phyloP scores from a whole-genome alignment of 2,888 invertebrate species.

The Philereme vetulata region DNA sequence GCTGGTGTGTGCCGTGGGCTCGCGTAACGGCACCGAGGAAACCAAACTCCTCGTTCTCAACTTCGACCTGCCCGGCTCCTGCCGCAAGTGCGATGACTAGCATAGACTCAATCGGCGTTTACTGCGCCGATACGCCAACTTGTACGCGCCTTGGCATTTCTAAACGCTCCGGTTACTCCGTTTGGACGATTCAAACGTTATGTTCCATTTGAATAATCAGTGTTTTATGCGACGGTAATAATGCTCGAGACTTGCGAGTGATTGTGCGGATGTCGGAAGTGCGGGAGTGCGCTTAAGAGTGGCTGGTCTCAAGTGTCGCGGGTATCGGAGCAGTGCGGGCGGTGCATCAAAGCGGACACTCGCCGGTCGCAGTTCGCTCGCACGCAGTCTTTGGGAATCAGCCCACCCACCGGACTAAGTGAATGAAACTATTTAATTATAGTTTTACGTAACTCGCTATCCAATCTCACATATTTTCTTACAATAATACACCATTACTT shows the following conservation, averaged over 20 bases:
- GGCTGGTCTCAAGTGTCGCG: not conserved
- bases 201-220: no score
- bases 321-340: not conserved
- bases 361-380: not conserved
- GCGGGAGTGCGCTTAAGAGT: not conserved
- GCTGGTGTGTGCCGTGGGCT: constrained; percentile 99
- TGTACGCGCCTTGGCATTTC: constrained; percentile 77
- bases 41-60: constrained; percentile 98
- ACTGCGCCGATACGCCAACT: constrained; percentile 72
- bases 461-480: constrained; percentile 50
- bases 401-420: constrained; percentile 50
- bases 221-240: no score
- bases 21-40: constrained; percentile 99
- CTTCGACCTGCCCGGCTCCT: constrained; percentile 94
- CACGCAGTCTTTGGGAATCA: constrained; percentile 9
- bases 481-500: constrained; percentile 52
- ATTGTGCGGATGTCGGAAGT: not conserved
- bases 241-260: no score
- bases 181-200: no score
- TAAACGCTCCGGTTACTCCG: constrained; percentile 40
- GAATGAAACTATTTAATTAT: constrained; percentile 40
- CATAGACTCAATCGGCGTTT: constrained; percentile 77
- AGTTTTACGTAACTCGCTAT: constrained; percentile 53
- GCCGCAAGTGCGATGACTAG: constrained; percentile 84
- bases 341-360: not conserved